Conservation (phyloP, 2,797 vertebrate species). For the Neostethus bicornis region DNA sequence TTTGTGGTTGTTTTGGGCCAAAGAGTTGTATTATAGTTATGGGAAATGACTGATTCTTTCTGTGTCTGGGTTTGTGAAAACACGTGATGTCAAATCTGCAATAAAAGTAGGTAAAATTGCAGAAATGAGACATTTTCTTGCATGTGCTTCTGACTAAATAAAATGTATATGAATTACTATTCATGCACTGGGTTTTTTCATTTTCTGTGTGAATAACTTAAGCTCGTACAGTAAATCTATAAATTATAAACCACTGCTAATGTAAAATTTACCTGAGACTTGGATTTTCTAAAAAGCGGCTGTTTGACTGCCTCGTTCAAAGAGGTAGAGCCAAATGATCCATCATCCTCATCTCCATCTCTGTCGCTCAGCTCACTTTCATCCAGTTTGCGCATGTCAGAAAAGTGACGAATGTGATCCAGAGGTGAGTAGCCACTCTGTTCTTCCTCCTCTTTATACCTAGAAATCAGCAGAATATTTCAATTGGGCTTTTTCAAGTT, state of each 20-base stretch:
- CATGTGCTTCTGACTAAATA: no score
- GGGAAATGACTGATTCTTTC: no score
- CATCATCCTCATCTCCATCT: conserved; percentile 84
- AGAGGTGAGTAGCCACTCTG: conserved; percentile 91
- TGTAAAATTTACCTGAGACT: conserved; percentile 90
- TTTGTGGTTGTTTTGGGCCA: no score
- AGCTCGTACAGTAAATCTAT: background rate
- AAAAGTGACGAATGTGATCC: conserved; percentile 97
- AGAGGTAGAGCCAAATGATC: conserved; percentile 86
- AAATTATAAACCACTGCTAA: background rate
- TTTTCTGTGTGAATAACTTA: no score
- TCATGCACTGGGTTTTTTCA: no score
- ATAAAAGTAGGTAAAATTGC: no score
- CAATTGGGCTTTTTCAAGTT: background rate
- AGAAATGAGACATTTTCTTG: no score
- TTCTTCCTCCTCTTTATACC: conserved; percentile 87
- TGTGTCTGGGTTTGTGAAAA: no score
- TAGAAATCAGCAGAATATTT: conserved; percentile 54
- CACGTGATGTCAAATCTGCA: no score
- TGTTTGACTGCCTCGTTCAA: conserved; percentile 92
- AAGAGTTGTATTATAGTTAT: no score
- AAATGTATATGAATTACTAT: no score
- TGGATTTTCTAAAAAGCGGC: conserved; percentile 96
- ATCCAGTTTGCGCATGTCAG: conserved; percentile 92
- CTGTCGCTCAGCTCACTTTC: conserved; percentile 91